A percentile compares a stretch with the other conserved stretches of the same genome.
phyloP scores from a whole-genome alignment of 2,113 vertebrate genomes.

The Sterna hirundo region DNA sequence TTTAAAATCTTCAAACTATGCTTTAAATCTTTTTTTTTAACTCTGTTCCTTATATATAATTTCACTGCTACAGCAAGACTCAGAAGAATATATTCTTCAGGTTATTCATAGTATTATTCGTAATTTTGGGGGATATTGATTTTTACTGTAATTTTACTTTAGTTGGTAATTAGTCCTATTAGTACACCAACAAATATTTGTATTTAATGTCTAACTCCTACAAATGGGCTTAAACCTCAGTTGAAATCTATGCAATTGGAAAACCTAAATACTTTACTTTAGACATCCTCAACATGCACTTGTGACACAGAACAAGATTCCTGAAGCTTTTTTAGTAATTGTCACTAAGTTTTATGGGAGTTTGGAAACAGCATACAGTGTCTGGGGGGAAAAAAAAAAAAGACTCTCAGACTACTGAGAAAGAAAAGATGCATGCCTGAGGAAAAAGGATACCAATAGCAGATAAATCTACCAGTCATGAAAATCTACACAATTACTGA shows the following conservation, averaged over 20 bases:
- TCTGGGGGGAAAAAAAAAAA: too few relatives aligned
- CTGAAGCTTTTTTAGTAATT: background rate
- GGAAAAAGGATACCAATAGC: background rate
- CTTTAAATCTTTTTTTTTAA: background rate
- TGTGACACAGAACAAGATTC: background rate
- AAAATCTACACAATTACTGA: background rate
- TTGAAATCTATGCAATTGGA: background rate
- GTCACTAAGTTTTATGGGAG: background rate
- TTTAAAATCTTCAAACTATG: background rate
- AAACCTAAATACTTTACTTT: background rate
- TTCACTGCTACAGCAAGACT: background rate
- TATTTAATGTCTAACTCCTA: background rate
- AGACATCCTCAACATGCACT: background rate
- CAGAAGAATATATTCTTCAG: background rate
- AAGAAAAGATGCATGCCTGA: background rate
- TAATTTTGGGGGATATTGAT: accelerated
- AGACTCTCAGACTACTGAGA: background rate
- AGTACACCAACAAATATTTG: background rate
- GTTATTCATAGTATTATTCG: background rate
- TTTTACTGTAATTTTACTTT: background rate
- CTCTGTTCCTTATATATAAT: background rate
- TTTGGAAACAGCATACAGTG: background rate
- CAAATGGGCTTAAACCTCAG: background rate
- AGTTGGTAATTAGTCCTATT: background rate
- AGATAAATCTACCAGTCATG: background rate